Percentiles rank a stretch among this genome's conserved stretches.
phyloP scores from a whole-genome alignment of 2,797 vertebrate species.

The Sphenodon punctatus region DNA sequence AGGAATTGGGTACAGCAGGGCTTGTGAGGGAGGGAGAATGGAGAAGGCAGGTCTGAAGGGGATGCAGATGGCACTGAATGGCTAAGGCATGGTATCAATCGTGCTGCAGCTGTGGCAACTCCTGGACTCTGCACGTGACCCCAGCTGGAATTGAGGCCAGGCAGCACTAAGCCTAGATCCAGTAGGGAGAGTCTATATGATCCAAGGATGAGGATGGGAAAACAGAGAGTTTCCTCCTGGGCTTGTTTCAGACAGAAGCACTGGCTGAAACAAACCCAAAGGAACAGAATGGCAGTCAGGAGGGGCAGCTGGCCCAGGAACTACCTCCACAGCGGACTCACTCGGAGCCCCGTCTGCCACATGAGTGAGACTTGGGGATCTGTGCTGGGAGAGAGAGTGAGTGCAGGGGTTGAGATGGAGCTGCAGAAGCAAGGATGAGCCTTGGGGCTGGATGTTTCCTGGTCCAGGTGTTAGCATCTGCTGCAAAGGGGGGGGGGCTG shows the following conservation, averaged over 20 bases:
- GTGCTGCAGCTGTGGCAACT: not conserved
- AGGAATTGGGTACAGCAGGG: not conserved
- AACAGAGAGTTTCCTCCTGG: not conserved
- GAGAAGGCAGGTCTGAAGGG: not conserved
- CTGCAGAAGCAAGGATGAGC: not conserved
- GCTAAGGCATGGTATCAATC: not conserved
- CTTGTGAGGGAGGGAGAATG: accelerated
- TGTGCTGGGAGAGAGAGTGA: accelerated
- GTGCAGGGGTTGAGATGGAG: not conserved
- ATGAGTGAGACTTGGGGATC: accelerated
- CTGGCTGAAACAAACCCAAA: not conserved
- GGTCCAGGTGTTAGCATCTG: no score
- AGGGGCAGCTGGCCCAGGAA: no score
- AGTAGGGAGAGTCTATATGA: no score
- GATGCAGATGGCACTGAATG: not conserved
- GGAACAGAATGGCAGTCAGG: no score
- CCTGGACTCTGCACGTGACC: no score
- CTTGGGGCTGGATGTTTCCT: not conserved
- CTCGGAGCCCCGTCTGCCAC: not conserved
- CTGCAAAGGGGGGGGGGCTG: no score
- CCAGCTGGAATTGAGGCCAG: no score
- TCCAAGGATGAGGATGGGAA: no score
- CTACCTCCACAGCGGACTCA: not conserved
- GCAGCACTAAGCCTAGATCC: no score
- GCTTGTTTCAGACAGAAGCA: no score